Conservation (phyloP, 2,797 vertebrate species). For the Coregonus sp. region DNA sequence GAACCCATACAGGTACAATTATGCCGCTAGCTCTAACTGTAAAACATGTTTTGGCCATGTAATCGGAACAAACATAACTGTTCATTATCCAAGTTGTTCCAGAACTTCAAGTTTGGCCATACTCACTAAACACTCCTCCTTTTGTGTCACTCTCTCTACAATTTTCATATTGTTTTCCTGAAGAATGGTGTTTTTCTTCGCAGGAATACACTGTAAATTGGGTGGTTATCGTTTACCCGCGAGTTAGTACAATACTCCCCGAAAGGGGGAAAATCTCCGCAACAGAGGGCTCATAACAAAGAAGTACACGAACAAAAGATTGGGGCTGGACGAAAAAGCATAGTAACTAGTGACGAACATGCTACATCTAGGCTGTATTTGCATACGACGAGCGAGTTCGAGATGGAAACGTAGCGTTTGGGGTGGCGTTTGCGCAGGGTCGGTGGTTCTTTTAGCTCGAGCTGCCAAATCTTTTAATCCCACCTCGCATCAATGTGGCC, state of each 20-base stretch:
- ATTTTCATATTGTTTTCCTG: too few species aligned
- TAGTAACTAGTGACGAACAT: slow-evolving; percentile 65
- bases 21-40: background rate
- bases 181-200: background rate
- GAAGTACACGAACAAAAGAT: slow-evolving; percentile 80
- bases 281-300: slow-evolving; percentile 67
- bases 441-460: slow-evolving; percentile 16
- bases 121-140: background rate
- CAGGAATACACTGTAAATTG: background rate
- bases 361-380: slow-evolving; percentile 67
- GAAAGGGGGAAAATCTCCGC: slow-evolving; percentile 54
- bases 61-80: background rate
- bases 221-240: slow-evolving; percentile 15
- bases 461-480: slow-evolving; percentile 9
- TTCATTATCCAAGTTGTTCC: slow-evolving; percentile 12
- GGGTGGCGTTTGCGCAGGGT: slow-evolving; percentile 20
- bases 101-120: slow-evolving; percentile 3
- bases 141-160: background rate
- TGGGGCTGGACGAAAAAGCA: slow-evolving; percentile 69
- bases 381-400: slow-evolving; percentile 75
- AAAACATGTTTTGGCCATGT: background rate
- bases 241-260: slow-evolving; percentile 38
- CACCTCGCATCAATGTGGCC: background rate
- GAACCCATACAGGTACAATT: slow-evolving; percentile 83
- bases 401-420: slow-evolving; percentile 58